Conservation (phyloP, 2,797 vertebrate species). For the Mormyrus proboscirostris region DNA sequence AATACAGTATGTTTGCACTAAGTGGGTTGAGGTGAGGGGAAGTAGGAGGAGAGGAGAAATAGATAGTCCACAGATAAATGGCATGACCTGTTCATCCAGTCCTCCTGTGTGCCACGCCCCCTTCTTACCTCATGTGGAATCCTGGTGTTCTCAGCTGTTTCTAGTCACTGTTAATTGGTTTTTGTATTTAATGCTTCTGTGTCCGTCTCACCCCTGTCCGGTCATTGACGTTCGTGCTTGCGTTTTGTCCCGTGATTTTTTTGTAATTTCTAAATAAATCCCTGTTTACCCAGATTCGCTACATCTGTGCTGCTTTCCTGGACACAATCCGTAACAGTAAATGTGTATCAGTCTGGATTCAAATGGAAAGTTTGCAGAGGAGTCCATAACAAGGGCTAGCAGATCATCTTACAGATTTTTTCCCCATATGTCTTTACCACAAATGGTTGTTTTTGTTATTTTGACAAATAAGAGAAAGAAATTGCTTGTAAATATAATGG, state of each 20-base stretch:
- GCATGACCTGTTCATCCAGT: too few relatives aligned
- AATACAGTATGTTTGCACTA: not conserved
- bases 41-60: not conserved
- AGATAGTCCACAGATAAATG: not conserved
- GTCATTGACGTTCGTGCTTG: too few relatives aligned
- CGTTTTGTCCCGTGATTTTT: too few relatives aligned
- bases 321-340: not conserved
- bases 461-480: not conserved
- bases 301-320: too few relatives aligned
- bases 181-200: too few relatives aligned
- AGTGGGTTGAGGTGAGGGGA: not conserved
- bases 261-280: too few relatives aligned
- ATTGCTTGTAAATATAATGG: not conserved
- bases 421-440: not conserved
- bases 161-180: too few relatives aligned
- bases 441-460: not conserved
- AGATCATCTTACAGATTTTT: not conserved
- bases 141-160: too few relatives aligned
- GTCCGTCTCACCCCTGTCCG: too few relatives aligned
- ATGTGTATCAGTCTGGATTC: not conserved
- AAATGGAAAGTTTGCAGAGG: not conserved
- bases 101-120: too few relatives aligned
- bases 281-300: too few relatives aligned
- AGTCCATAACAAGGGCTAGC: not conserved
- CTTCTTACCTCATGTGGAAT: too few relatives aligned